These are phyloP conservation scores for Lethenteron reissneri DNA, from an alignment of 2,113 vertebrate genomes.

Conservation along the genomic window DNA sequence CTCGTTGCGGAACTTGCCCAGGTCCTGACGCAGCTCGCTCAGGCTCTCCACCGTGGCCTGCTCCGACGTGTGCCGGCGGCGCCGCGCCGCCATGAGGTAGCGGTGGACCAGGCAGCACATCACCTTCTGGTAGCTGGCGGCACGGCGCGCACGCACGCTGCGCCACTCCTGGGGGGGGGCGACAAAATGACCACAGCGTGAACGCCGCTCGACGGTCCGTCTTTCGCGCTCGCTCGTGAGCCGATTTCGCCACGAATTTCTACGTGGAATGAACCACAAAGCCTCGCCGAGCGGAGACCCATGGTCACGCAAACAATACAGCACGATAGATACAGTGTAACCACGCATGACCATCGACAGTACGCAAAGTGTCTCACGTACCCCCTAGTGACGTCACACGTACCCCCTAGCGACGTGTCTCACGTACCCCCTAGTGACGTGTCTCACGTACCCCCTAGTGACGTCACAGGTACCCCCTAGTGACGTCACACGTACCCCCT, in stretches of 20 bases:
- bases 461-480: too few relatives aligned
- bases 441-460: too few relatives aligned
- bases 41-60: slow-evolving; percentile 92
- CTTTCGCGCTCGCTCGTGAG: not conserved
- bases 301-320: too few relatives aligned
- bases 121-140: slow-evolving; percentile 94
- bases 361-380: too few relatives aligned
- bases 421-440: too few relatives aligned
- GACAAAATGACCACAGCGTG: not conserved
- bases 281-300: too few relatives aligned
- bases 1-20: slow-evolving; percentile 92
- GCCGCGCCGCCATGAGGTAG: slow-evolving; percentile 79
- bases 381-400: too few relatives aligned
- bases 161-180: slow-evolving; percentile 52
- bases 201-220: not conserved
- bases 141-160: slow-evolving; percentile 73
- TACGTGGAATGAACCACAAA: too few relatives aligned
- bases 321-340: too few relatives aligned
- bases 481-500: too few relatives aligned
- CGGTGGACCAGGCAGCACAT: slow-evolving; percentile 97
- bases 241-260: not conserved
- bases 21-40: slow-evolving; percentile 79
- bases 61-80: slow-evolving; percentile 91
- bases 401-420: too few relatives aligned
- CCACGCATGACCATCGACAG: too few relatives aligned